Evolutionary conservation across 2,888 invertebrate species (phyloP).

Genomic region (Eustalomyia histrio): DNA sequence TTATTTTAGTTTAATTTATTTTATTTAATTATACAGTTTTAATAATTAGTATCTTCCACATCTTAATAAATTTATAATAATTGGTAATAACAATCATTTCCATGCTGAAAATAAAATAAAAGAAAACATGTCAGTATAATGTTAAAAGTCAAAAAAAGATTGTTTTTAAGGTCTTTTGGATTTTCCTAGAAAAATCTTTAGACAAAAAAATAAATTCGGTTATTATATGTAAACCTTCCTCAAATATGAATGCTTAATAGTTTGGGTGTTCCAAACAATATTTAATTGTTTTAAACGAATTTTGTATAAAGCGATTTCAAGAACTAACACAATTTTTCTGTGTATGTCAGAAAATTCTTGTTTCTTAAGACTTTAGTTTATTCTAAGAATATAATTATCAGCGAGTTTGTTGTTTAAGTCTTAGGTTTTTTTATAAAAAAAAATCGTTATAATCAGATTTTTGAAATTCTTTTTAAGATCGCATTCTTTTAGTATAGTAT

Average conservation of each 20-base stretch:
- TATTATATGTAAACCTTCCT: no score
- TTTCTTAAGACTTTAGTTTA: no score
- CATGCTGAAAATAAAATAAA: conserved; percentile 52
- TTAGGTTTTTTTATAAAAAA: not conserved
- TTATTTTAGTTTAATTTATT: not conserved
- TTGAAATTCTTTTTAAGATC: not conserved
- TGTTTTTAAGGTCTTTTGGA: not conserved
- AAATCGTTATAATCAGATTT: not conserved
- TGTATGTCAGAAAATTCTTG: no score
- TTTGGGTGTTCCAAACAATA: no score
- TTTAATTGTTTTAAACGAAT: no score
- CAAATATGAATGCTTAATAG: no score
- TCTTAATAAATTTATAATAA: conserved; percentile 37
- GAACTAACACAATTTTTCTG: no score
- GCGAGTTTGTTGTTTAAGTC: conserved; percentile 36
- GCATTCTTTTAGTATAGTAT: no score
- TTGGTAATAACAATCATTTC: conserved; percentile 12
- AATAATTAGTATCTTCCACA: conserved; percentile 35
- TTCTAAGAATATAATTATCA: not conserved
- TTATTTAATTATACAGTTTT: conserved; percentile 40
- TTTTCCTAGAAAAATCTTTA: not conserved
- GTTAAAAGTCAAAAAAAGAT: not conserved
- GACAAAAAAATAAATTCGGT: no score
- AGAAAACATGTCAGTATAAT: not conserved
- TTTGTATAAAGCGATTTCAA: no score